Evolutionary conservation across 2,888 invertebrate genomes (phyloP), one percentile per base, ranked within the genome.

Genomic region (Tridacna gigas): DNA sequence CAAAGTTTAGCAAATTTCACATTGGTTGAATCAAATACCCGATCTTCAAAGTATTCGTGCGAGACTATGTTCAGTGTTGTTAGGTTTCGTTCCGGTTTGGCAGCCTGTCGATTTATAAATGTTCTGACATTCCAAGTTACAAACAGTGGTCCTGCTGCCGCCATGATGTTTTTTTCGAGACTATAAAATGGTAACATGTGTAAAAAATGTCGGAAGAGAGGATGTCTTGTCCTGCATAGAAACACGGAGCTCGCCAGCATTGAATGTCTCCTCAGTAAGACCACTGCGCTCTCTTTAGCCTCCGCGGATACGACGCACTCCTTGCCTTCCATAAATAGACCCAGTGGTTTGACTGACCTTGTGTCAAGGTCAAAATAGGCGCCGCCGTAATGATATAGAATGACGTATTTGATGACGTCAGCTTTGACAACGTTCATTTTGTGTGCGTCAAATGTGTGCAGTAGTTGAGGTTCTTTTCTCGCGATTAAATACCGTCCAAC

Each of bases 351-450:
- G 0, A 67, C 12, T 45, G 45, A 67, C 45, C 37, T 37, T 37
- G 67, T 67, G 15, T 67, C 67, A 7, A 67, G 12, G 45, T 67
- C 67, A 45, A 67, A 67, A 67, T 67, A 67, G 9, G 67, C 67
- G 18, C 67, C 67, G 20, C 67, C 67, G 18, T 67, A 67, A 67
- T 67, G 67, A 67, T n/a, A 67, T 45, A 67, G 28, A 67, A 67
- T 45, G 0, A 67, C 45, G 45, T 45, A 67, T 67, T 45, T 67
- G 11, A 67, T 45, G 20, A 67, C 20, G 45, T 67, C 67, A 45
- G 67, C 67, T 45, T 67, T 67, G 4, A 67, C 45, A n/a, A 45
- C 67, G 15, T 67, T 67, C 18, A 67, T 26, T 20, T n/a, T 15
- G 20, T n/a, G 37, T 15, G n/a, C 37, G 67, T 67, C 22, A 20